Conservation (phyloP, 2,888 invertebrate species). For the Cordilura impudica region DNA sequence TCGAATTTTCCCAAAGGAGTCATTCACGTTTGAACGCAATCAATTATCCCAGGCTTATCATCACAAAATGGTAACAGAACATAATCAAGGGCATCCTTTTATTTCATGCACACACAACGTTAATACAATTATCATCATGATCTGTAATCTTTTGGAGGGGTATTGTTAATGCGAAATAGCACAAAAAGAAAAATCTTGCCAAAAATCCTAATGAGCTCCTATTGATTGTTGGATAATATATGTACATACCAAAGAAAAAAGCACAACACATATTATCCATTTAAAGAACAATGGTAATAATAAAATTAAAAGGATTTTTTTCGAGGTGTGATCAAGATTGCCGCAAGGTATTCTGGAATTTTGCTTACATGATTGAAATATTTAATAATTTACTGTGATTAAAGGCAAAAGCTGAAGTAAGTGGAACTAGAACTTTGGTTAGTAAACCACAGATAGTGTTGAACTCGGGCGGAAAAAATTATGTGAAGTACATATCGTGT, state of each 20-base stretch:
- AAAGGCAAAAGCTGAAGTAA: no score
- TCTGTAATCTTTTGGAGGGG: constrained; percentile 28
- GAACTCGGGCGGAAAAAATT: no score
- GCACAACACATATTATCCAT: constrained; percentile 7
- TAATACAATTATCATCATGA: constrained; percentile 45
- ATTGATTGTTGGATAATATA: no score
- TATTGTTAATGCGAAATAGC: constrained; percentile 20
- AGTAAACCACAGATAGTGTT: no score
- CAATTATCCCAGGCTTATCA: constrained; percentile 60
- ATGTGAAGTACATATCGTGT: no score
- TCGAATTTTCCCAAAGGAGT: constrained; percentile 53
- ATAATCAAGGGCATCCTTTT: constrained; percentile 37
- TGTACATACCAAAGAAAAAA: no score
- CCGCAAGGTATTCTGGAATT: no score
- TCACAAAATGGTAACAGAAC: constrained; percentile 40
- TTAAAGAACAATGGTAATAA: constrained; percentile 10
- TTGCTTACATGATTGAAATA: no score
- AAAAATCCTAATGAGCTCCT: constrained; percentile 41
- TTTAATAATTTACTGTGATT: no score
- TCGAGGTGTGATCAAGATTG: background rate
- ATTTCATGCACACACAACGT: background rate
- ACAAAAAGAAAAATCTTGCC: constrained; percentile 28
- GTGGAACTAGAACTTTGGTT: no score
- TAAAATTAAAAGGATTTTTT: constrained; percentile 13
- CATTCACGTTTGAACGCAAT: constrained; percentile 59